Conservation (phyloP, 1,140 invertebrate species). For the Lethrus apterus region DNA sequence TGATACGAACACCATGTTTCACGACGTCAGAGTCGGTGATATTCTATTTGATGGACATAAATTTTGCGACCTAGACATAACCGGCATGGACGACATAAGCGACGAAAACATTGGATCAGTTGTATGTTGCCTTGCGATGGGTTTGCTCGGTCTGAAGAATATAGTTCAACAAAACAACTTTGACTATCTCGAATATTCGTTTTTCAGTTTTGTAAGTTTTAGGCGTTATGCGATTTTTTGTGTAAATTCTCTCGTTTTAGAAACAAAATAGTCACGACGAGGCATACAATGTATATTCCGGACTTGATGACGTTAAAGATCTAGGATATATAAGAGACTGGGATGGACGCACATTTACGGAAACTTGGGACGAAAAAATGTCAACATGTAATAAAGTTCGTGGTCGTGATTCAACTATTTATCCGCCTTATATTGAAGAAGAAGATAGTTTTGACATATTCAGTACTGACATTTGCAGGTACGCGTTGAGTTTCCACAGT, state of each 20-base stretch:
- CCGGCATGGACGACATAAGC: too few species aligned
- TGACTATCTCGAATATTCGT: too few species aligned
- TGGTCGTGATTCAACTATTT: slow-evolving; percentile 9
- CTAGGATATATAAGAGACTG: slow-evolving; percentile 1
- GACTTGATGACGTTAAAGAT: neutral
- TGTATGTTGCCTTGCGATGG: too few species aligned
- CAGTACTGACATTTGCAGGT: slow-evolving; percentile 11
- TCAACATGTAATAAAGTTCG: slow-evolving; percentile 1
- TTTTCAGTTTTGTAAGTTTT: too few species aligned
- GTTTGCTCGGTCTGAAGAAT: too few species aligned
- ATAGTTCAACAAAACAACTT: too few species aligned
- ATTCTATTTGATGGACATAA: slow-evolving; percentile 10
- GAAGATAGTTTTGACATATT: slow-evolving; percentile 3
- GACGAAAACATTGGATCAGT: too few species aligned
- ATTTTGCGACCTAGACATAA: slow-evolving; percentile 13
- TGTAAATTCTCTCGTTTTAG: too few species aligned
- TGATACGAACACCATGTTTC: slow-evolving; percentile 3
- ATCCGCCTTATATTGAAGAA: slow-evolving; percentile 9
- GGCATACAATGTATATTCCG: neutral
- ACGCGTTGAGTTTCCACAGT: neutral
- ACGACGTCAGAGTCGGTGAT: slow-evolving; percentile 3
- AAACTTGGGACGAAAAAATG: neutral
- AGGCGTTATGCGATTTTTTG: too few species aligned
- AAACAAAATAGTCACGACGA: slow-evolving; percentile 10
- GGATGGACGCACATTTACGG: neutral